These are phyloP conservation scores for Neodiprion fabricii DNA, from an alignment of 1,140 invertebrate species.

Conservation along the genomic window DNA sequence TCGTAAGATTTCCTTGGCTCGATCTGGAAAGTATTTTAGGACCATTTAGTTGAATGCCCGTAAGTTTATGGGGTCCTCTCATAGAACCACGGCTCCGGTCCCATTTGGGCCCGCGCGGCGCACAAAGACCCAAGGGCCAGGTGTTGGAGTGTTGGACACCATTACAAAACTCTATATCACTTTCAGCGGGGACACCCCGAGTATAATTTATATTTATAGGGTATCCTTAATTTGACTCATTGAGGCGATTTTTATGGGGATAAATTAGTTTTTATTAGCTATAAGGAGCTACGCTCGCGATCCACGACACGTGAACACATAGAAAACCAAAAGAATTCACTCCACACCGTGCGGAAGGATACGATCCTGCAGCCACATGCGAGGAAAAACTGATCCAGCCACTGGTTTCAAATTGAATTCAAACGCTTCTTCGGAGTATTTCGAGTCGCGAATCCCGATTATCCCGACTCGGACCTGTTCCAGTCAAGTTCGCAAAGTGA, in stretches of 20 bases:
- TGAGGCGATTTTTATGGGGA: constrained; percentile 43
- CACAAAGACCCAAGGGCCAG: constrained; percentile 39
- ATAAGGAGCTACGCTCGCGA: constrained; percentile 14
- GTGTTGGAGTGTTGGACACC: constrained; percentile 47
- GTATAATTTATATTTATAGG: constrained; percentile 44
- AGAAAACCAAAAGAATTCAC: constrained; percentile 8
- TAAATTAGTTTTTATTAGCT: constrained; percentile 45
- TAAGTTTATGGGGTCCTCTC: constrained; percentile 44
- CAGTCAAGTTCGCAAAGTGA: neutral
- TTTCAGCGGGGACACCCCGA: constrained; percentile 40
- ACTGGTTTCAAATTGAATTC: neutral
- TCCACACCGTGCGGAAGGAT: constrained; percentile 11
- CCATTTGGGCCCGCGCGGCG: constrained; percentile 30
- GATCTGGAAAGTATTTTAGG: constrained; percentile 46
- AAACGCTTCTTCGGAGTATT: neutral
- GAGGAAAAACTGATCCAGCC: no score
- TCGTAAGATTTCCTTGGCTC: constrained; percentile 2
- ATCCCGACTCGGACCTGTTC: neutral
- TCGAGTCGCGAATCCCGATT: constrained; percentile 20
- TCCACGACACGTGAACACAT: neutral
- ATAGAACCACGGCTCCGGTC: constrained; percentile 28
- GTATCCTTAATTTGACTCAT: constrained; percentile 43
- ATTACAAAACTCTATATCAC: constrained; percentile 56
- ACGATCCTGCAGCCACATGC: no score
- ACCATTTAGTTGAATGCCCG: constrained; percentile 42